These are phyloP conservation scores for Lithobates pipiens DNA, from an alignment of 2,797 vertebrate genomes.

Conservation along the genomic window DNA sequence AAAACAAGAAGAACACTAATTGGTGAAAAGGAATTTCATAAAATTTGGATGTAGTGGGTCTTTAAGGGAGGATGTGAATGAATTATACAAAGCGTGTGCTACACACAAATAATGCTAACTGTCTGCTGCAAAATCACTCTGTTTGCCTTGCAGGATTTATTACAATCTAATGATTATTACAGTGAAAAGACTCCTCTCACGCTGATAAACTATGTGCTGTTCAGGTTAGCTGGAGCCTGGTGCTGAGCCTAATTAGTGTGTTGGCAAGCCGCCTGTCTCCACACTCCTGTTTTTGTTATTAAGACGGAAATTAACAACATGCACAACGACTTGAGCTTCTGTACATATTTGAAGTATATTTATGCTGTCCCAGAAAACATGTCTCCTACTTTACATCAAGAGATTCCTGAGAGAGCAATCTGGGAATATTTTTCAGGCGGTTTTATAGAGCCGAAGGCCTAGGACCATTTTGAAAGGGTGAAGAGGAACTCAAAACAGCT, in stretches of 20 bases:
- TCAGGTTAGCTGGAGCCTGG: constrained; percentile 50
- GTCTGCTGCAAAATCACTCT: constrained; percentile 28
- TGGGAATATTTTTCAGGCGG: neutral
- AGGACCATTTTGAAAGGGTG: neutral
- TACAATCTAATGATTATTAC: constrained; percentile 39
- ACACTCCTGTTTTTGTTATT: constrained; percentile 42
- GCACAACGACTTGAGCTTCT: constrained; percentile 5
- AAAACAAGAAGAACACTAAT: too few species aligned
- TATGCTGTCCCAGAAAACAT: neutral
- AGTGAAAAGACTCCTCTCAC: constrained; percentile 29
- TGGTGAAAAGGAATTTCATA: neutral
- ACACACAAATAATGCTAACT: constrained; percentile 35
- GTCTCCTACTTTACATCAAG: neutral
- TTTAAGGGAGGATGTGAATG: constrained; percentile 11
- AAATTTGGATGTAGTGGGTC: neutral
- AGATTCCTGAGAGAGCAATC: neutral
- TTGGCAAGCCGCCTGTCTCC: constrained; percentile 37
- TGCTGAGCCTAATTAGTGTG: constrained; percentile 38
- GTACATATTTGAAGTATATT: neutral
- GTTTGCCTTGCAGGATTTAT: constrained; percentile 39
- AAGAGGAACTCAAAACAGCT: neutral
- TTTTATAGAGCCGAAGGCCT: neutral
- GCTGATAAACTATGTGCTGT: constrained; percentile 29
- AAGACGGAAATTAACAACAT: constrained; percentile 20
- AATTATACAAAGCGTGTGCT: constrained; percentile 1